Evolutionary conservation across 1,140 invertebrate genomes (phyloP).

Genomic region (Zaprionus camerounensis): DNA sequence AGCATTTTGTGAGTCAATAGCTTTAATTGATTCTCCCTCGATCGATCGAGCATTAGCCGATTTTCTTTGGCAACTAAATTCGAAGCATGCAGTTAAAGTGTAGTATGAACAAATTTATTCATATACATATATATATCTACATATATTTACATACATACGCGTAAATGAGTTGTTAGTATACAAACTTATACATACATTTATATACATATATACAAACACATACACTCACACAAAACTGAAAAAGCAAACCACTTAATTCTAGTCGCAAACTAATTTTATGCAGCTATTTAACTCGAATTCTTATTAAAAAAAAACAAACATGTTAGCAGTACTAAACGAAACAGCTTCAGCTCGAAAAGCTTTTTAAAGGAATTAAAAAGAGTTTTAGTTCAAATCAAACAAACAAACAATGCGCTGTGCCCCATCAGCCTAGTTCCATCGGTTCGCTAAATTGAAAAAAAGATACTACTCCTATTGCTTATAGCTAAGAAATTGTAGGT

Average conservation of each 20-base stretch:
- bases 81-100: constrained; percentile 57
- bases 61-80: constrained; percentile 1
- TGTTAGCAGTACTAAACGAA: constrained; percentile 29
- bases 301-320: constrained; percentile 38
- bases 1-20: constrained; percentile 37
- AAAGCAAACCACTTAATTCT: constrained; percentile 65
- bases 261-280: constrained; percentile 74
- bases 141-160: constrained; percentile 43
- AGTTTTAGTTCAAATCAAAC: constrained; percentile 34
- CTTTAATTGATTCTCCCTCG: constrained; percentile 40
- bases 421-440: constrained; percentile 28
- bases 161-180: constrained; percentile 63
- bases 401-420: constrained; percentile 23
- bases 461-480: background rate
- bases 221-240: constrained; percentile 44
- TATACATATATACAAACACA: constrained; percentile 24
- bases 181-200: constrained; percentile 40
- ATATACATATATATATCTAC: constrained; percentile 49
- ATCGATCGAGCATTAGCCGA: background rate
- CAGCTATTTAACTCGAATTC: constrained; percentile 73
- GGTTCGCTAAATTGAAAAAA: constrained; percentile 10
- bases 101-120: constrained; percentile 71
- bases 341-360: constrained; percentile 27
- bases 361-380: constrained; percentile 32
- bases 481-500: background rate